phyloP scores from a whole-genome alignment of 92 coral and sea anemone species.

The Porites rus region DNA sequence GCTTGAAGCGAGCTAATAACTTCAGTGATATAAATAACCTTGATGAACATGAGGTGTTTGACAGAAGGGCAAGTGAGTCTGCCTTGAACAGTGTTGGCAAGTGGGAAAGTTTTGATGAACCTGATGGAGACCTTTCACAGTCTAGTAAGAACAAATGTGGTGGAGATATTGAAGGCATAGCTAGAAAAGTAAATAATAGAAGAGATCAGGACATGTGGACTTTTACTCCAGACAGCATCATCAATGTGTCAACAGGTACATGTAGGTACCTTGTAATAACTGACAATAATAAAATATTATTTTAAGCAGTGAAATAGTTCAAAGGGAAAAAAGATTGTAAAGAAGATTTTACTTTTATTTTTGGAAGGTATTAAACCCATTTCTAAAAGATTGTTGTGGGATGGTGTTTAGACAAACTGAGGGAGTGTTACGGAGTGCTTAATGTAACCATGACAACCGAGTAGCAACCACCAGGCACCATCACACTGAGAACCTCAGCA shows the following conservation, averaged over 20 bases:
- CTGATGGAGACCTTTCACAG: slow-evolving; percentile 36
- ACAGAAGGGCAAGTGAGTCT: not conserved
- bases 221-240: slow-evolving; percentile 95
- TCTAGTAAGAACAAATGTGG: slow-evolving; percentile 16
- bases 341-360: too few species aligned
- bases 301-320: too few species aligned
- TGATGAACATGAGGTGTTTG: slow-evolving; percentile 84
- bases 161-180: not conserved
- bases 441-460: too few species aligned
- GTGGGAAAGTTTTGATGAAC: slow-evolving; percentile 73
- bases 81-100: not conserved
- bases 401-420: too few species aligned
- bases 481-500: too few species aligned
- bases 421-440: too few species aligned
- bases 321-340: too few species aligned
- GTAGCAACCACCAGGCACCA: too few species aligned
- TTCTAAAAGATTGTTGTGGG: too few species aligned
- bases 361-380: too few species aligned
- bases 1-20: slow-evolving; percentile 88
- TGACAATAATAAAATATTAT: too few species aligned
- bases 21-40: slow-evolving; percentile 89
- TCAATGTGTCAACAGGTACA: slow-evolving; percentile 98
- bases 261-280: slow-evolving; percentile 53
- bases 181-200: slow-evolving; percentile 12
- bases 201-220: slow-evolving; percentile 81